Evolutionary conservation across 2,888 invertebrate species (phyloP).

Genomic region (Agrotis exclamationis): DNA sequence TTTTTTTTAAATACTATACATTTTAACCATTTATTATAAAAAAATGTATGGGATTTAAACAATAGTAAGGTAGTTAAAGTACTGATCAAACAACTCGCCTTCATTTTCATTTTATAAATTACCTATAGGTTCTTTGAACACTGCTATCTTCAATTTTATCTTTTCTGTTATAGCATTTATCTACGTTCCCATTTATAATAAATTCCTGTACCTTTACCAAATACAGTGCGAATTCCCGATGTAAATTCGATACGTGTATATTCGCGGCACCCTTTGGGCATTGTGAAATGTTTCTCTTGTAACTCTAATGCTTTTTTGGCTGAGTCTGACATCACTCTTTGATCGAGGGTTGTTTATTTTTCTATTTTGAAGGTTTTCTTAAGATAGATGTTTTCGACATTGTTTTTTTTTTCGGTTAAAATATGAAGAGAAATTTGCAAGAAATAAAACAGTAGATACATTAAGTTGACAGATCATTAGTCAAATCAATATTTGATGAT

Average conservation of each 20-base stretch:
- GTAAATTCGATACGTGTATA: constrained; percentile 65
- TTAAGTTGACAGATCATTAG: too few relatives aligned
- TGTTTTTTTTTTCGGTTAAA: constrained; percentile 8
- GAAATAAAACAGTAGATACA: too few relatives aligned
- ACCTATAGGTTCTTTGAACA: constrained; percentile 4
- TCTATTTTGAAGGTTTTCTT: constrained; percentile 41
- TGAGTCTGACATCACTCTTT: constrained; percentile 49
- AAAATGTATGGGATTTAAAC: too few relatives aligned
- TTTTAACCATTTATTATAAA: too few relatives aligned
- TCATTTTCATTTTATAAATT: neutral
- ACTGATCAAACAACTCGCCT: too few relatives aligned
- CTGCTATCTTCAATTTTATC: neutral
- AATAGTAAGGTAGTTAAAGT: too few relatives aligned
- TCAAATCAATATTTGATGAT: too few relatives aligned
- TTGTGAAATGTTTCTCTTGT: constrained; percentile 66
- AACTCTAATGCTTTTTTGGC: constrained; percentile 68
- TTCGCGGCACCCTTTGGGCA: constrained; percentile 47
- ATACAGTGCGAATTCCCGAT: constrained; percentile 55
- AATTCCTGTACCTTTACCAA: neutral
- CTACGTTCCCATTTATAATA: neutral
- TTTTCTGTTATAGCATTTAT: neutral
- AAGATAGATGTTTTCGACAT: neutral
- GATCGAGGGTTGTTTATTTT: constrained; percentile 44
- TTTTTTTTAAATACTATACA: too few relatives aligned
- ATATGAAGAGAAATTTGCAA: neutral